A percentile compares a stretch with the other conserved stretches of the same genome.
Evolutionary conservation across 2,797 vertebrate species (phyloP).

Genomic region (Lepidocolaptes lacrymiger): DNA sequence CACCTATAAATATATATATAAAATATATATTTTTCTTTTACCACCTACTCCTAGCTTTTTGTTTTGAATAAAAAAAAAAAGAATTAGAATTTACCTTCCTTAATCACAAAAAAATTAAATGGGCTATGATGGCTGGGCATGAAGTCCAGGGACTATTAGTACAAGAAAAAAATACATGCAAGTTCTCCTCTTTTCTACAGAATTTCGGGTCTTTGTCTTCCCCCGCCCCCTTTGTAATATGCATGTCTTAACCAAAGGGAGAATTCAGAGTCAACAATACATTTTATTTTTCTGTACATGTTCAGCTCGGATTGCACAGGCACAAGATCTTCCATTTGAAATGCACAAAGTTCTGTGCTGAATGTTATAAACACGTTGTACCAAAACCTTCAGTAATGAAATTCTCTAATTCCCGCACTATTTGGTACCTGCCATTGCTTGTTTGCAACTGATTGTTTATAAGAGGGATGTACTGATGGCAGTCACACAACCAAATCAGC

Average conservation of each 20-base stretch:
- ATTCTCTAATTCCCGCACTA: constrained; percentile 38
- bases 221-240: constrained; percentile 33
- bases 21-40: constrained; percentile 85
- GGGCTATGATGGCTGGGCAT: constrained; percentile 69
- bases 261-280: constrained; percentile 20
- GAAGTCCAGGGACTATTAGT: constrained; percentile 69
- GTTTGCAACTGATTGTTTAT: constrained; percentile 73
- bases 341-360: constrained; percentile 56
- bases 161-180: constrained; percentile 48
- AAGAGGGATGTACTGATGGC: constrained; percentile 69
- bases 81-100: constrained; percentile 76
- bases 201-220: constrained; percentile 61
- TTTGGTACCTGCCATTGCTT: constrained; percentile 72
- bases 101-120: constrained; percentile 61
- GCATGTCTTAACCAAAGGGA: constrained; percentile 78
- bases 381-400: constrained; percentile 52
- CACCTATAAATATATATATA: constrained; percentile 86
- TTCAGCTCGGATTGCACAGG: constrained; percentile 50
- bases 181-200: constrained; percentile 82
- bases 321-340: constrained; percentile 58
- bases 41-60: constrained; percentile 85
- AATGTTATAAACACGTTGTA: constrained; percentile 35
- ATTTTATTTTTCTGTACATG: constrained; percentile 34
- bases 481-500: constrained; percentile 75
- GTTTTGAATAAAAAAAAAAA: constrained; percentile 86